Evolutionary conservation across 2,113 vertebrate species (phyloP).

Genomic region (Orcinus orca): DNA sequence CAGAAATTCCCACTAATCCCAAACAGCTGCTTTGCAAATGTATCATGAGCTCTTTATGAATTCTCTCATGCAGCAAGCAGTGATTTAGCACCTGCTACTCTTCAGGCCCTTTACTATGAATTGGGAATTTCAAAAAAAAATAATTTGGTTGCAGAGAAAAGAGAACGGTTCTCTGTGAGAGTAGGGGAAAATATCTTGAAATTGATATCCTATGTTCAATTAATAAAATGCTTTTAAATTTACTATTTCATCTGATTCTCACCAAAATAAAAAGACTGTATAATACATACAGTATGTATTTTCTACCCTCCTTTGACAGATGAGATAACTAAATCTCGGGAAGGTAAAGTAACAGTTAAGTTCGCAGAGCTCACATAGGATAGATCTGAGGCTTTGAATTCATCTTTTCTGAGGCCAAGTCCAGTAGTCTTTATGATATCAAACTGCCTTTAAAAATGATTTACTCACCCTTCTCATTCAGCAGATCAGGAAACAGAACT

Average conservation of each 20-base stretch:
- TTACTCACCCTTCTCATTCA: background rate
- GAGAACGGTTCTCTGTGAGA: background rate
- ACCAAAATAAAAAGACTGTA: background rate
- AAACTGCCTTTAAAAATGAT: background rate
- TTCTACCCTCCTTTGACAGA: background rate
- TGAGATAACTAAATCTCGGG: background rate
- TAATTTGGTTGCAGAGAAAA: background rate
- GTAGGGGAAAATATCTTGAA: background rate
- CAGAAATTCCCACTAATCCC: conserved; percentile 53
- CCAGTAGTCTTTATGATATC: background rate
- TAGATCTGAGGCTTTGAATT: background rate
- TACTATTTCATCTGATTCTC: background rate
- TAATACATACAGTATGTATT: rapidly evolving
- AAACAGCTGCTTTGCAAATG: conserved; percentile 35
- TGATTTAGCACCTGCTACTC: background rate
- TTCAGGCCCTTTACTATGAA: background rate
- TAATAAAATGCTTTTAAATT: background rate
- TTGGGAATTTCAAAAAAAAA: background rate
- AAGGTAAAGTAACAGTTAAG: background rate
- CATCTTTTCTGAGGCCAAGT: background rate
- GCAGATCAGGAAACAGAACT: background rate
- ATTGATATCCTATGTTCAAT: background rate
- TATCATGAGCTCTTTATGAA: background rate
- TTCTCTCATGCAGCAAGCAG: background rate
- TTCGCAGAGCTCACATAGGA: background rate